Percentiles rank a stretch among this genome's conserved stretches.
Conservation (phyloP, 2,888 invertebrate genomes). For the Pollenia labialis region DNA sequence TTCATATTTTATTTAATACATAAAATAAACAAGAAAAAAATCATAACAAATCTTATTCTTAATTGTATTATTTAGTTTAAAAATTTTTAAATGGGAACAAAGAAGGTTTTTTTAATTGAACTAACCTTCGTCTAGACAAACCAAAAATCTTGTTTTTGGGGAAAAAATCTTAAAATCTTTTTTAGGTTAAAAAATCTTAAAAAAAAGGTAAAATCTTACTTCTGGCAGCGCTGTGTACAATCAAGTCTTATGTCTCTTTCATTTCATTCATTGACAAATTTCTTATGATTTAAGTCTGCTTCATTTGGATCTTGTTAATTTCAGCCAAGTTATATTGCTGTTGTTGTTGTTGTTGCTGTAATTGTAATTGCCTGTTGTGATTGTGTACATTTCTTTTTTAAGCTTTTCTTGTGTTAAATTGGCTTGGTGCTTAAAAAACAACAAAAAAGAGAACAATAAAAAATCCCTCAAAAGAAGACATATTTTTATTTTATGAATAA, state of each 20-base stretch:
- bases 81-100: no score
- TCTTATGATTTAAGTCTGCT: conserved; percentile 37
- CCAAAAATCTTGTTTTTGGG: no score
- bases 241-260: conserved; percentile 11
- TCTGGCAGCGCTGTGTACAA: no score
- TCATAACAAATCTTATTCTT: no score
- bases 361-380: background rate
- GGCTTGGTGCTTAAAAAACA: conserved; percentile 13
- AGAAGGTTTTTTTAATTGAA: no score
- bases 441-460: background rate
- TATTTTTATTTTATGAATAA: conserved; percentile 38
- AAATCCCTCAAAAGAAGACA: conserved; percentile 36
- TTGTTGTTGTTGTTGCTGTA: background rate
- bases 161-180: no score
- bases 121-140: no score
- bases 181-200: no score
- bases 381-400: conserved; percentile 28
- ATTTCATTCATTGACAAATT: conserved; percentile 55
- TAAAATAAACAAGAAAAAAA: no score
- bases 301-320: conserved; percentile 54
- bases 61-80: no score
- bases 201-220: no score
- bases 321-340: conserved; percentile 30
- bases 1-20: no score
- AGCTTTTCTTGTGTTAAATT: conserved; percentile 23